Evolutionary conservation across 2,797 vertebrate genomes (phyloP).

Genomic region (Danio kyathit): DNA sequence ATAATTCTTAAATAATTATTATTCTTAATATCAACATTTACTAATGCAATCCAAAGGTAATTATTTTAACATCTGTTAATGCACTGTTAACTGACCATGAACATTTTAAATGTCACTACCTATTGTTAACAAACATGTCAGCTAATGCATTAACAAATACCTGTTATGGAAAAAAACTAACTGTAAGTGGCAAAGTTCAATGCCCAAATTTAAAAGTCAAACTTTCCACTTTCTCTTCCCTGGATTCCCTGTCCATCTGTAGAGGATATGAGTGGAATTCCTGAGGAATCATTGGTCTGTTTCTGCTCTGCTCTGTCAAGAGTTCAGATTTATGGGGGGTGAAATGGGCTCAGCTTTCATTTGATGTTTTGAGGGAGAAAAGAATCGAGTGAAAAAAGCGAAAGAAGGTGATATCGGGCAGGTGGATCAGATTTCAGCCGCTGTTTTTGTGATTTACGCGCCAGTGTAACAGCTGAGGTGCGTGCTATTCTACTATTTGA

Average conservation of each 20-base stretch:
- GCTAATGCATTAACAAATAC: too few species aligned
- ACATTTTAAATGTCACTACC: too few species aligned
- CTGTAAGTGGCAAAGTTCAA: background rate
- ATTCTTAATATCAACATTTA: too few species aligned
- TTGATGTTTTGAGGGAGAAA: constrained; percentile 48
- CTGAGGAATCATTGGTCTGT: constrained; percentile 16
- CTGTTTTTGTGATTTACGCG: constrained; percentile 23
- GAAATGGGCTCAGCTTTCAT: constrained; percentile 44
- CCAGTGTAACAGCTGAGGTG: constrained; percentile 1
- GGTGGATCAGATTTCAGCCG: constrained; percentile 38
- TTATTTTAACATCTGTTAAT: too few species aligned
- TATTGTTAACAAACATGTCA: too few species aligned
- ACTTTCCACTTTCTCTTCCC: background rate
- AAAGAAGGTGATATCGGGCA: constrained; percentile 37
- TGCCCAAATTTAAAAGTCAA: background rate
- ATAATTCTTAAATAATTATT: too few species aligned
- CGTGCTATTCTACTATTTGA: background rate
- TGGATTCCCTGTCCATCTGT: constrained; percentile 18
- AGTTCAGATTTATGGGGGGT: constrained; percentile 51
- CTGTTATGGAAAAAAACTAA: too few species aligned
- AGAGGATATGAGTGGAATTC: constrained; percentile 40
- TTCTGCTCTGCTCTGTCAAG: constrained; percentile 28
- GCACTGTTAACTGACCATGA: too few species aligned
- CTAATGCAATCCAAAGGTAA: too few species aligned
- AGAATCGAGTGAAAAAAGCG: background rate